Percentiles rank a stretch among this genome's conserved stretches.
These are phyloP conservation scores for Cecidostiba fungosa DNA, from an alignment of 2,888 invertebrate genomes.

Conservation along the genomic window DNA sequence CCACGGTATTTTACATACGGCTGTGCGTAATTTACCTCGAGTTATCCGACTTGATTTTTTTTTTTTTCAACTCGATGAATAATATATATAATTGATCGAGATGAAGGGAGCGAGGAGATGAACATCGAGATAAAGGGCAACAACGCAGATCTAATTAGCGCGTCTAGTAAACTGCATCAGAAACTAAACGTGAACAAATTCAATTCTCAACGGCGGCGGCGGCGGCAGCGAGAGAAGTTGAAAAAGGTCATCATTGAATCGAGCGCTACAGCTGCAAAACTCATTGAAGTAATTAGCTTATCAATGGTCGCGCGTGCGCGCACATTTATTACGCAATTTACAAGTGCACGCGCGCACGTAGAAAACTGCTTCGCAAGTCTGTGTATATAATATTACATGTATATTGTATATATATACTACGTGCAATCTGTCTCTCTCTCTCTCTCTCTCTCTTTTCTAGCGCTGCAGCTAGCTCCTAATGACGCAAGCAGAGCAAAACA, in stretches of 20 bases:
- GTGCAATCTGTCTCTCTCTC: slow-evolving; percentile 48
- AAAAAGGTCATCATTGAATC: slow-evolving; percentile 27
- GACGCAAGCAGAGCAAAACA: slow-evolving; percentile 83
- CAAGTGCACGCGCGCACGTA: slow-evolving; percentile 44
- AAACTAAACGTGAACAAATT: slow-evolving; percentile 9
- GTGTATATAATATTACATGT: background rate
- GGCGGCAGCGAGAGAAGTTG: background rate
- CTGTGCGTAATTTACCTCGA: background rate
- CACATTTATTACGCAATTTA: slow-evolving; percentile 58
- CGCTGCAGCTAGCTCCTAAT: slow-evolving; percentile 79
- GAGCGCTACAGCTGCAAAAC: slow-evolving; percentile 18
- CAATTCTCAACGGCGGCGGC: background rate
- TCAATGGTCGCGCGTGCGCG: slow-evolving; percentile 60
- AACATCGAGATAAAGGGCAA: too few species aligned
- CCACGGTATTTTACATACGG: slow-evolving; percentile 36
- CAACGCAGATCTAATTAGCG: background rate
- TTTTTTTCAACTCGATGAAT: too few species aligned
- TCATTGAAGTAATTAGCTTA: slow-evolving; percentile 59
- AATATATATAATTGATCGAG: too few species aligned
- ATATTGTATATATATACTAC: background rate
- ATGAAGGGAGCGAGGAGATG: too few species aligned
- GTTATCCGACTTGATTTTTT: background rate
- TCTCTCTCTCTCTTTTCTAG: background rate
- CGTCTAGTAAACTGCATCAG: background rate
- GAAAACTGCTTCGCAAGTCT: slow-evolving; percentile 34